A percentile compares a stretch with the other conserved stretches of the same genome.
phyloP scores from a whole-genome alignment of 92 coral and sea anemone genomes.

The Scolanthus callimorphus region DNA sequence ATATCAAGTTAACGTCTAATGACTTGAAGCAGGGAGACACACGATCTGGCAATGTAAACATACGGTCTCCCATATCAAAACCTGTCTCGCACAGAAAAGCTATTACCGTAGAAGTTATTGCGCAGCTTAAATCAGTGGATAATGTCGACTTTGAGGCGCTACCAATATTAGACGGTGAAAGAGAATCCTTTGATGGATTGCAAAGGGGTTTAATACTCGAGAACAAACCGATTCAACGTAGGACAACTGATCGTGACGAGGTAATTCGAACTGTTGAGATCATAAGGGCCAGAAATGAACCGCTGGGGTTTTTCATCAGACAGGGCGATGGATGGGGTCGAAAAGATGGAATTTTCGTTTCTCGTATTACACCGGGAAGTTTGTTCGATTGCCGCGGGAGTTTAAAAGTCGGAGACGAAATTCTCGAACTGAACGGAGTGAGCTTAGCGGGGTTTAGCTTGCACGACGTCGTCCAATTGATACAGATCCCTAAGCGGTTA shows the following conservation, averaged over 20 bases:
- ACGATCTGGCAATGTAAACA: background rate
- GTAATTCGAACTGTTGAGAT: constrained; percentile 61
- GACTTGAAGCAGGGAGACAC: background rate
- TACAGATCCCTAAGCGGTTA: constrained; percentile 78
- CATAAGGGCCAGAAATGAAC: constrained; percentile 52
- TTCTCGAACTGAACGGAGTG: constrained; percentile 71
- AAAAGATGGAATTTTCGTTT: constrained; percentile 75
- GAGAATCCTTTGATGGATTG: background rate
- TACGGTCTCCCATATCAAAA: background rate
- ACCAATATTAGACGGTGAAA: background rate
- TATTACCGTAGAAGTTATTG: constrained; percentile 36
- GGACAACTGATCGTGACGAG: background rate
- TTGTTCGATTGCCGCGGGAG: constrained; percentile 65
- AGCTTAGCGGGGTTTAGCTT: constrained; percentile 64
- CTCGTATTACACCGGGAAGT: constrained; percentile 82
- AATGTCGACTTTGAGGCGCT: constrained; percentile 5
- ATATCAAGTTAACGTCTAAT: no score
- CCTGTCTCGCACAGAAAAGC: constrained; percentile 1
- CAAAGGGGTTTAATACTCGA: background rate
- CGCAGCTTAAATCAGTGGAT: constrained; percentile 38
- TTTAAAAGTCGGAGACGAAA: constrained; percentile 86
- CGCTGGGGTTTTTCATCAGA: constrained; percentile 88
- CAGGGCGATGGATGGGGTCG: constrained; percentile 66
- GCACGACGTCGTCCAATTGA: constrained; percentile 86
- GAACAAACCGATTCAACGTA: no score